Evolutionary conservation across 2,888 invertebrate genomes (phyloP).

Genomic region (Lithophane ornitopus): DNA sequence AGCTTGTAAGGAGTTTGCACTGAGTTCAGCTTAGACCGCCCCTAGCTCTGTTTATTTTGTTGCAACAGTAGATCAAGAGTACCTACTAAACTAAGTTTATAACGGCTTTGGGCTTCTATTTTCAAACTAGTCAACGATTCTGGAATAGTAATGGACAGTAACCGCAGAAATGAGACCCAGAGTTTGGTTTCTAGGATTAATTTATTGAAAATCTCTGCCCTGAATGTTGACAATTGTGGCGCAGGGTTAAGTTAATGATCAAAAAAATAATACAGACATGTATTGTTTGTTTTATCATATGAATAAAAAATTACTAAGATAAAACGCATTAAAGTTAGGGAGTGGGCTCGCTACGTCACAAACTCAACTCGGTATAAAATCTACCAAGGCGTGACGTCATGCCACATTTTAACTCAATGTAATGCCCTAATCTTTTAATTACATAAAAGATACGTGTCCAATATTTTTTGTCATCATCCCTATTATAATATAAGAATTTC

Average conservation of each 20-base stretch:
- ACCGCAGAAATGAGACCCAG: neutral
- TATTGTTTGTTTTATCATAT: too few relatives aligned
- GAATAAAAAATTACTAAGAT: too few relatives aligned
- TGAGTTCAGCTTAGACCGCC: slow-evolving; percentile 29
- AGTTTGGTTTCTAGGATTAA: neutral
- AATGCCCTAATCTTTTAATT: too few relatives aligned
- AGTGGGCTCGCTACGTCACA: too few relatives aligned
- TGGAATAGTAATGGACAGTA: neutral
- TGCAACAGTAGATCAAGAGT: slow-evolving; percentile 27
- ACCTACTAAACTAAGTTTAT: neutral
- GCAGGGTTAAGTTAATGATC: neutral
- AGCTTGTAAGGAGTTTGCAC: slow-evolving; percentile 32
- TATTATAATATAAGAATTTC: neutral
- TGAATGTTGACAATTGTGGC: neutral
- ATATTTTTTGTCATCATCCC: too few relatives aligned
- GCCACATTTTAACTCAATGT: too few relatives aligned
- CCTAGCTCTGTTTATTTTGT: slow-evolving; percentile 26
- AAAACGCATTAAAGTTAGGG: too few relatives aligned
- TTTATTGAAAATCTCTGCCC: neutral
- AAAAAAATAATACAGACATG: too few relatives aligned
- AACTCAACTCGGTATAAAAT: too few relatives aligned
- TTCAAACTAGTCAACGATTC: slow-evolving; percentile 13
- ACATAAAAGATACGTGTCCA: too few relatives aligned
- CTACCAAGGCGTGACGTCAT: too few relatives aligned
- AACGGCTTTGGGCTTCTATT: neutral